Evolutionary conservation across 1,140 invertebrate species (phyloP), one percentile per base, ranked within the genome.

Genomic region (Drosophila nannoptera): DNA sequence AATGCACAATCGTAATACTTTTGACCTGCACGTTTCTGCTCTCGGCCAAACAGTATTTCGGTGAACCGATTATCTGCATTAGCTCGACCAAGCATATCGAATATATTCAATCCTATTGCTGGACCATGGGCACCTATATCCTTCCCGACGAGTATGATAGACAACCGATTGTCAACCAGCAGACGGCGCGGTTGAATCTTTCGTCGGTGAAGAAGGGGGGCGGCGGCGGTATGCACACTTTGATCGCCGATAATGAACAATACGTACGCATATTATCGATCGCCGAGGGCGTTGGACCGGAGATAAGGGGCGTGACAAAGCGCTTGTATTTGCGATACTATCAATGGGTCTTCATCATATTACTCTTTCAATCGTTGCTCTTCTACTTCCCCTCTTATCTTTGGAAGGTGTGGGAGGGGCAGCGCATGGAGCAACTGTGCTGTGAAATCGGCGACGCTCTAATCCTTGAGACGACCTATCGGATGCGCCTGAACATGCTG

Each of bases 321-420:
- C 91, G 92, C 22, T 90, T 92, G 56, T 93, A 93, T 73, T 93
- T 95, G 70, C 93, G 93, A 35, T 97, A 97, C 90, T 97, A 97
- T 89, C 96, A 97, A 88, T 97, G 96, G 96, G 94, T 97, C 5
- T 94, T 94, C 55, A 93, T 97, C 83, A 92, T 96, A 35, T 90
- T 97, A 42, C 93, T 96, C 29, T 92, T 97, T n/a, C 95, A 97
- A 91, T 93, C 94, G 60, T 90, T 94, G 38, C 88, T 94, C 60
- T 95, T 95, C 87, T 94, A 94, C 86, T 89, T 93, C 8, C 95
- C 95, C 1, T 91, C 92, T 4, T 95, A 93, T 76, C 72, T 96
- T 2, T 96, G 95, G 95, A 95, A 94, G 82, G 91, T 91, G 2
- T 93, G 93, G 92, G 95, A 96, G 91, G 93, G 92, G 29, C 93